Conservation (phyloP, 2,888 invertebrate species). For the Caenorhabditis virilis region DNA sequence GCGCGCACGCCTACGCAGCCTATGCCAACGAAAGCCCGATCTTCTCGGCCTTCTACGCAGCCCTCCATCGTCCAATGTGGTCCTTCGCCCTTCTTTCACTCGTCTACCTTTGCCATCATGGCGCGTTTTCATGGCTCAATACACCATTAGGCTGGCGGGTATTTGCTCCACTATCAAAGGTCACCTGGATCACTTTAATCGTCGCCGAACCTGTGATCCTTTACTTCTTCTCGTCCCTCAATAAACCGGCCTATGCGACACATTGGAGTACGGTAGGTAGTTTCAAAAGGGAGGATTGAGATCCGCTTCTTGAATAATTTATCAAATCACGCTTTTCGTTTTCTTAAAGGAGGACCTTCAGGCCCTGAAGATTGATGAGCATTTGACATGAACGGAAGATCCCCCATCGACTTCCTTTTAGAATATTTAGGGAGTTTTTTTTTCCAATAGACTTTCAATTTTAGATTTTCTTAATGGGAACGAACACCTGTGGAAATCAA, state of each 20-base stretch:
- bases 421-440: too few species aligned
- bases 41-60: conserved; percentile 51
- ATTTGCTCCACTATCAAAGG: conserved; percentile 62
- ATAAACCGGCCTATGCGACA: conserved; percentile 64
- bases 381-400: conserved; percentile 28
- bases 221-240: conserved; percentile 65
- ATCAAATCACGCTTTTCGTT: too few species aligned
- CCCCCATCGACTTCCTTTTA: too few species aligned
- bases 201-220: conserved; percentile 65
- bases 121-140: conserved; percentile 43
- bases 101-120: conserved; percentile 49
- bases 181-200: conserved; percentile 54
- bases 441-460: neutral
- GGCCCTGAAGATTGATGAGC: conserved; percentile 24
- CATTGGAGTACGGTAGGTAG: conserved; percentile 60
- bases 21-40: conserved; percentile 18
- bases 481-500: conserved; percentile 12
- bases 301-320: neutral
- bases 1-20: conserved; percentile 35
- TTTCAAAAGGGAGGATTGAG: neutral
- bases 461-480: neutral
- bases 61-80: conserved; percentile 60
- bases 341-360: neutral
- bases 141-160: conserved; percentile 60
- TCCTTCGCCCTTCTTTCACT: conserved; percentile 51